Percentiles rank a stretch among this genome's conserved stretches.
These are phyloP conservation scores for Gambelia wislizenii DNA, from an alignment of 2,797 vertebrate species.

Conservation along the genomic window DNA sequence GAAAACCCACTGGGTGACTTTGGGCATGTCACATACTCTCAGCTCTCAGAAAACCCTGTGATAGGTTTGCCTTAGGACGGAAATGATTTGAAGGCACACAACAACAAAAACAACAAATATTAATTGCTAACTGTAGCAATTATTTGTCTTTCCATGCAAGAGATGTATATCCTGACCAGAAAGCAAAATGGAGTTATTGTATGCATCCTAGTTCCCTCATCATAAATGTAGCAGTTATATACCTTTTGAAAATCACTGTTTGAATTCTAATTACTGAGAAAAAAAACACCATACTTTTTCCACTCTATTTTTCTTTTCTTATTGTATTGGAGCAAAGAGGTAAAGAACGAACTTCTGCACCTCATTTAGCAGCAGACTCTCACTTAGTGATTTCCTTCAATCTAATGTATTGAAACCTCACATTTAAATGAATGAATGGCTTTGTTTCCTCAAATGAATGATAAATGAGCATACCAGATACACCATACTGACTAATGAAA, in stretches of 20 bases:
- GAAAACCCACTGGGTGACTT: too few species aligned
- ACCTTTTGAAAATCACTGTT: not conserved
- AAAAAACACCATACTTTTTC: not conserved
- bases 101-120: too few species aligned
- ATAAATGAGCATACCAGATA: conserved; percentile 66
- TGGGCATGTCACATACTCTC: too few species aligned
- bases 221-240: not conserved
- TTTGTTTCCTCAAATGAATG: conserved; percentile 57
- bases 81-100: too few species aligned
- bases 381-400: conserved; percentile 40
- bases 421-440: conserved; percentile 31
- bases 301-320: conserved; percentile 19
- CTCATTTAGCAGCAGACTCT: conserved; percentile 31
- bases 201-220: not conserved
- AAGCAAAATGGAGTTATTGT: not conserved
- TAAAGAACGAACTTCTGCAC: conserved; percentile 11
- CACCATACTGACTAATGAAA: conserved; percentile 64
- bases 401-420: conserved; percentile 44
- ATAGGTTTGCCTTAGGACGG: too few species aligned
- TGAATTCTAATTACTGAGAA: conserved; percentile 33
- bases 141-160: too few species aligned
- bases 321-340: conserved; percentile 45
- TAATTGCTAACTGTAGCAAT: too few species aligned
- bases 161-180: not conserved
- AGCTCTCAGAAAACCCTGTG: too few species aligned